These are phyloP conservation scores for Luehdorfia chinensis DNA, from an alignment of 1,140 invertebrate species.

Conservation along the genomic window DNA sequence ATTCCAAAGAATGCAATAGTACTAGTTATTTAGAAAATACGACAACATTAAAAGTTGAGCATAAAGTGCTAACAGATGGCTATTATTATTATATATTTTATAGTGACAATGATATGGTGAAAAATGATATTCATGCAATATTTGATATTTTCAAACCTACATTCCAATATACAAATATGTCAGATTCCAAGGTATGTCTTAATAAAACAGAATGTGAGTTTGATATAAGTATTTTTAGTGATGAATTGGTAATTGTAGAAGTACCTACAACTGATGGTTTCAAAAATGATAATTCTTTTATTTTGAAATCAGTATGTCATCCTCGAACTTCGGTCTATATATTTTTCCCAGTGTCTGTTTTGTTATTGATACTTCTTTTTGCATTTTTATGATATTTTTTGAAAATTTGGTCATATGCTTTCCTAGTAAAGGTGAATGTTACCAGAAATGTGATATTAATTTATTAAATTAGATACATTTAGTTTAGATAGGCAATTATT, in stretches of 20 bases:
- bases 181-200: constrained; percentile 81
- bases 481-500: constrained; percentile 15
- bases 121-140: constrained; percentile 87
- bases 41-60: constrained; percentile 80
- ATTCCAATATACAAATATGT: constrained; percentile 85
- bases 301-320: constrained; percentile 85
- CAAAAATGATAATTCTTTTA: constrained; percentile 83
- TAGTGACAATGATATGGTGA: constrained; percentile 87
- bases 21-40: constrained; percentile 82
- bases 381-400: constrained; percentile 82
- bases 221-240: constrained; percentile 81
- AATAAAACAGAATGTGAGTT: constrained; percentile 88
- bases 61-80: constrained; percentile 84
- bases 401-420: constrained; percentile 44
- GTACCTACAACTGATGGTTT: constrained; percentile 88
- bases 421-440: constrained; percentile 58
- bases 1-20: constrained; percentile 81
- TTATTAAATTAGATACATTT: constrained; percentile 42
- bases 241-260: constrained; percentile 88
- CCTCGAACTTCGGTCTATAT: constrained; percentile 87
- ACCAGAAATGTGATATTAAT: constrained; percentile 67
- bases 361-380: constrained; percentile 86
- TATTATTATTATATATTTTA: constrained; percentile 94
- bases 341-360: constrained; percentile 85
- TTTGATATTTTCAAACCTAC: constrained; percentile 91